Percentiles rank a stretch among this genome's conserved stretches.
phyloP scores from a whole-genome alignment of 2,113 vertebrate genomes.

The Ageneiosus marmoratus region DNA sequence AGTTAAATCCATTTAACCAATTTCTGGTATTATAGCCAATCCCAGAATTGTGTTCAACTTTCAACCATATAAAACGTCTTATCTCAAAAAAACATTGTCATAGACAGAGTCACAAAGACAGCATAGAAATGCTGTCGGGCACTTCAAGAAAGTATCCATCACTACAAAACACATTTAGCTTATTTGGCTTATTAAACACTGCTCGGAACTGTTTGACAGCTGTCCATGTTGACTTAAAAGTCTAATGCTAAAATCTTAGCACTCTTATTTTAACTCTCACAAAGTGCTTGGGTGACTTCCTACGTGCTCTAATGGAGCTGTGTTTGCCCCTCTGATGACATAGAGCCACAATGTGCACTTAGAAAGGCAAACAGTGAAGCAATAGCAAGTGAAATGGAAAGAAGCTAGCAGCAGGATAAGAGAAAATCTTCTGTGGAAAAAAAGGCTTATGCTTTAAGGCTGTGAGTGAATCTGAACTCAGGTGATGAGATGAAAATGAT shows the following conservation, averaged over 20 bases:
- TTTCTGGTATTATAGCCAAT: no score
- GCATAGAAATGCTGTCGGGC: no score
- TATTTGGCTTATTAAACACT: not conserved
- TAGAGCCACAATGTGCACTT: conserved; percentile 14
- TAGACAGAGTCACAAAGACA: no score
- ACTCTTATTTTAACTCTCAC: conserved; percentile 10
- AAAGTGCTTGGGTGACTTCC: conserved; percentile 28
- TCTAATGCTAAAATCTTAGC: conserved; percentile 18
- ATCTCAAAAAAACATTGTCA: no score
- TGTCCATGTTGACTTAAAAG: conserved; percentile 41
- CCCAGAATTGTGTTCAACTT: no score
- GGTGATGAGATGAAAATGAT: not conserved
- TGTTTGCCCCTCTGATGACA: conserved; percentile 29
- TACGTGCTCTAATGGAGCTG: conserved; percentile 34
- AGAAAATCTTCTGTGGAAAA: not conserved
- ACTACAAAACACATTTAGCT: not conserved
- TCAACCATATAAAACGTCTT: no score
- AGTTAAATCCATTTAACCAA: no score
- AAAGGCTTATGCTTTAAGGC: conserved; percentile 3
- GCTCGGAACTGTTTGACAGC: not conserved
- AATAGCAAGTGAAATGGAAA: conserved; percentile 41
- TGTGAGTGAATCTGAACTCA: not conserved
- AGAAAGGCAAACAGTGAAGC: conserved; percentile 42
- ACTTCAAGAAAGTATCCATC: not conserved
- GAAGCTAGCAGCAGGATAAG: conserved; percentile 4